Base-by-base conservation (phyloP, 2,888 invertebrate genomes). In the Brachyopa scutellaris region DNA sequence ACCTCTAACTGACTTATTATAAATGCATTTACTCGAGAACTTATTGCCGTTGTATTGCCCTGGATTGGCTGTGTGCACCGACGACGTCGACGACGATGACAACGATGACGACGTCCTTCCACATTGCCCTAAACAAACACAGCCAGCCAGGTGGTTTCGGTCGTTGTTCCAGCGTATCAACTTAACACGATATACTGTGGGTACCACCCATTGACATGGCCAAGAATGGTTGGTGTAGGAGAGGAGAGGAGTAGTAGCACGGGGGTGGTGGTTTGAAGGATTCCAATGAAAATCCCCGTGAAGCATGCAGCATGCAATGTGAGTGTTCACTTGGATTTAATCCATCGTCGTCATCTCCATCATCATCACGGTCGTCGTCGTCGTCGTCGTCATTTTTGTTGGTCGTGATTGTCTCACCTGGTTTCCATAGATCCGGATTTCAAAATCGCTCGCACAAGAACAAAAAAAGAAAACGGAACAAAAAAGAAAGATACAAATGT, bases 1-100 rank as follows among this genome's bases (percentile, higher is more conserved):
- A 72, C 82, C 82, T 82, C 82, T 82, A 82, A 82, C 82, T 77
- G 82, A 82, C 82, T 82, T 82, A 82, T 82, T 77, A 82, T 82
- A 82, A 82, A 82, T 82, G 82, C 82, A 82, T 82, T 82, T 82
- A 77, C 82, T 77, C 66, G 77, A 72, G 70, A 77, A 76, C 82
- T 77, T 82, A 82, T 82, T 82, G 80, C 76, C 59, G 64, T 76
- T 31, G 76, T 76, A 59, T 76, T 69, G 66, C 40, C 29, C 45
- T 15, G 61, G 47, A 74, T 72, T 69, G 74, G 67, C 57, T 45
- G 31, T 42, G 40, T 26, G 26, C 23, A 11, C 23, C 13, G 29
- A 59, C n/a, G 55, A 67, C 17, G 62, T 15, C 38, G 57, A 33
- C 17, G 31, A 19, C 13, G 21, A 51, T 26, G 51, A 53, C 15